Evolutionary conservation across 2,113 vertebrate genomes (phyloP), one percentile per base, ranked within the genome.

Genomic region (Grus americana): DNA sequence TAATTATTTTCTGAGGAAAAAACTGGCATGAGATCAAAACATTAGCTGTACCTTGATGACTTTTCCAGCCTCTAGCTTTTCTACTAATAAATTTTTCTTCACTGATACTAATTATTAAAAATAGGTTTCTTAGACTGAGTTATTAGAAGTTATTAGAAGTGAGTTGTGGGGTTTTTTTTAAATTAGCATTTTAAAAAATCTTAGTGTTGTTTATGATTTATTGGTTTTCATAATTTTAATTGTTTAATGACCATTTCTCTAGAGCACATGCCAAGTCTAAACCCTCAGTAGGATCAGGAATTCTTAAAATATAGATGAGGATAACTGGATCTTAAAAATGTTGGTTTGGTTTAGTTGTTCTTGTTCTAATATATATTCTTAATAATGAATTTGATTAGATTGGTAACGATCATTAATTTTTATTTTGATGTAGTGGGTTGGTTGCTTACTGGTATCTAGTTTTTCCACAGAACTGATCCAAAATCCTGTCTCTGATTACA

Each of bases 401-500:
- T 47, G 79, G 46, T 93, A 94, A 87, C 59, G 34, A 90, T 90
- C 32, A 72, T 55, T 75, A 42, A 44, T 88, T 92, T 94, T 94
- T 91, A 26, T 95, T 95, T 94, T 87, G 63, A 89, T 71, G 38
- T 86, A 44, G 38, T 93, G 46, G 10, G 10, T 97, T 95, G 17
- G 38, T 95, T 92, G 21, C 27, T 88, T 30, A 66, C 38, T 72
- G 46, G 36, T 86, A 63, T 79, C 22, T 82, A 73, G 26, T 74
- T 78, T 92, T 98, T 96, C 93, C 92, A 86, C 20, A 70, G 49
- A 91, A 80, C 38, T 57, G 42, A 95, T 95, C 86, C 95, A 96
- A 96, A 92, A 74, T 79, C 81, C 96, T 95, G 95, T 67, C 95
- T 95, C 89, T 89, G 79, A 96, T 97, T 97, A 97, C 80, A 90